Evolutionary conservation across 92 coral and sea anemone species (phyloP), one percentile per base, ranked within the genome.

Genomic region (Siderastrea siderea): DNA sequence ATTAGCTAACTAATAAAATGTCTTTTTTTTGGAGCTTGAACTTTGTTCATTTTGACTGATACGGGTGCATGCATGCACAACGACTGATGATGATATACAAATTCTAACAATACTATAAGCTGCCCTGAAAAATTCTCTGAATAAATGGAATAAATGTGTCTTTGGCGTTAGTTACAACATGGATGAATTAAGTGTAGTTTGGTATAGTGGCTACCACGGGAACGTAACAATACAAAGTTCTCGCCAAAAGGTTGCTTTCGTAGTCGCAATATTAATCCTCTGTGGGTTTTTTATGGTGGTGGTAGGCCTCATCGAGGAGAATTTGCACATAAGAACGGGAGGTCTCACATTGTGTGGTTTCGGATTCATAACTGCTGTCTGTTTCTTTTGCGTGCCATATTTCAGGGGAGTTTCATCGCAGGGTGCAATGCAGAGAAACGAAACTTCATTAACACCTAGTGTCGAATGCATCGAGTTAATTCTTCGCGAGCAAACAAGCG

Each of bases 121-220:
- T n/a, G n/a, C 70, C 3, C 6, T 47, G 70, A 65, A 50, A 51
- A 26, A 54, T 54, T 53, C 80, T 75, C 44, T 10, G 38, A 55
- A 75, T 53, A 55, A 26, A 43, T 57, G 4, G 47, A 77, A 60
- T 79, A 44, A 7, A 26, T 26, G 38, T 26, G 38, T 26, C 38
- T 79, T 80, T 67, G 19, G 53, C 50, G 8, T 51, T 14, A 44
- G 12, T 5, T 58, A 4, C 43, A 19, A 67, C 13, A 80, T 80
- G 84, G 65, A 80, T 38, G 84, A 68, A 80, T n/a, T 80, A 5
- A 80, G 84, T 44, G 84, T 59, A 16, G 75, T 68, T 68, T 80
- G 84, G 84, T 80, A 80, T 53, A 67, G 64, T 51, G 84, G 75
- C 60, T 80, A 38, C 13, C 84, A 68, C 38, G 50, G 84, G 58